A percentile compares a stretch with the other conserved stretches of the same genome.
Conservation (phyloP, 2,113 vertebrate genomes). For the Saguinus imperator region DNA sequence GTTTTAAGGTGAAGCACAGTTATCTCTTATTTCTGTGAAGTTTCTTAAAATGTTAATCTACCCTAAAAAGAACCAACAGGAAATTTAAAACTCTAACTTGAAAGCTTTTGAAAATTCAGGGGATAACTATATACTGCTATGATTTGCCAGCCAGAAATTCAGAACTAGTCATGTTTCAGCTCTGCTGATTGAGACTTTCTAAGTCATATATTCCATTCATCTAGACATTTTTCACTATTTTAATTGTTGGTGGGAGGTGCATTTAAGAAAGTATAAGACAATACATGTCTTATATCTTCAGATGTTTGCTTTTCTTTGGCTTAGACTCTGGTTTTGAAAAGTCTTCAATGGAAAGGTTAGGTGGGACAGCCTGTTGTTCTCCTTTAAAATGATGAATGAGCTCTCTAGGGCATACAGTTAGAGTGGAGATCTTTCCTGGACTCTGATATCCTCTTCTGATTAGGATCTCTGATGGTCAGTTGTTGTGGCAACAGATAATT, state of each 20-base stretch:
- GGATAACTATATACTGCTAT: not conserved
- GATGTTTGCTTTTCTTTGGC: not conserved
- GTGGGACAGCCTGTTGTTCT: not conserved
- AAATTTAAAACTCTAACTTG: not conserved
- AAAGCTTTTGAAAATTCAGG: not conserved
- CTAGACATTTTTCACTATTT: not conserved
- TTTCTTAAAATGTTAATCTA: not conserved
- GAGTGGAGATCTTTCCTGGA: not conserved
- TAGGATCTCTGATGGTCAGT: not conserved
- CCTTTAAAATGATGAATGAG: not conserved
- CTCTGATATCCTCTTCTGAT: not conserved
- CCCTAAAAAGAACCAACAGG: not conserved
- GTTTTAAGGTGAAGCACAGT: constrained; percentile 7
- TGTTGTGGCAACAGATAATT: not conserved
- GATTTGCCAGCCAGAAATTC: not conserved
- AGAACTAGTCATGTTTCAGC: not conserved
- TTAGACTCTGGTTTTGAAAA: not conserved
- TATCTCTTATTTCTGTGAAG: not conserved
- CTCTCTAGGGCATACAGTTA: not conserved
- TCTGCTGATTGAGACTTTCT: not conserved
- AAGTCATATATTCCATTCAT: not conserved
- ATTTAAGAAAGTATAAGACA: not conserved
- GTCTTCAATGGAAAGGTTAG: not conserved
- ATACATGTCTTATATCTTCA: not conserved
- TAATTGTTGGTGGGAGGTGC: not conserved